phyloP scores from a whole-genome alignment of 2,797 vertebrate genomes.

The Pampus argenteus region DNA sequence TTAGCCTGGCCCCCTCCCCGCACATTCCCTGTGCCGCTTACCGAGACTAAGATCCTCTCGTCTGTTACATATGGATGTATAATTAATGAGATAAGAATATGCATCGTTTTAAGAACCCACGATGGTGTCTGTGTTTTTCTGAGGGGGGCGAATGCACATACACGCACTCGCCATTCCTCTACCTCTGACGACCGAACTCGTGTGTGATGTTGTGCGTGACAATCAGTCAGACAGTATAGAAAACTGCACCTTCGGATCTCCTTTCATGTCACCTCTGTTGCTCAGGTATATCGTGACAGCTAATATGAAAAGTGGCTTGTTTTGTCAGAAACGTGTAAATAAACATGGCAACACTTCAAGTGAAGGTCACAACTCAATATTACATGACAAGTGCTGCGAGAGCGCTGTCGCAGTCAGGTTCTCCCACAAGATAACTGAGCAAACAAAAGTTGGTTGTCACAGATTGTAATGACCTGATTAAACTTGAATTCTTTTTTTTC shows the following conservation, averaged over 20 bases:
- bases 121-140: constrained; percentile 77
- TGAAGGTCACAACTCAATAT: constrained; percentile 85
- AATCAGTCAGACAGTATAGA: constrained; percentile 73
- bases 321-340: constrained; percentile 86
- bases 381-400: constrained; percentile 80
- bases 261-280: constrained; percentile 82
- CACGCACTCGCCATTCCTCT: constrained; percentile 52
- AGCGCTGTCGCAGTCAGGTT: constrained; percentile 72
- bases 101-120: constrained; percentile 82
- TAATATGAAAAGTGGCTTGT: constrained; percentile 86
- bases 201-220: constrained; percentile 78
- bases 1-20: constrained; percentile 71
- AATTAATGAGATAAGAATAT: constrained; percentile 87
- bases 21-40: constrained; percentile 82
- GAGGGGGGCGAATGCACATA: constrained; percentile 30
- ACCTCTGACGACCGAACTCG: constrained; percentile 70
- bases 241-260: constrained; percentile 67
- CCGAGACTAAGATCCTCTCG: constrained; percentile 85
- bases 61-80: constrained; percentile 88
- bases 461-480: constrained; percentile 83
- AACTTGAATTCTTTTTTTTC: constrained; percentile 71
- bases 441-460: constrained; percentile 85
- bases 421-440: constrained; percentile 83
- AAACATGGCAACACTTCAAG: constrained; percentile 86
- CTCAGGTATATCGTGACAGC: constrained; percentile 79